Evolutionary conservation across 2,113 vertebrate species (phyloP).

Genomic region (Calyptomena viridis): DNA sequence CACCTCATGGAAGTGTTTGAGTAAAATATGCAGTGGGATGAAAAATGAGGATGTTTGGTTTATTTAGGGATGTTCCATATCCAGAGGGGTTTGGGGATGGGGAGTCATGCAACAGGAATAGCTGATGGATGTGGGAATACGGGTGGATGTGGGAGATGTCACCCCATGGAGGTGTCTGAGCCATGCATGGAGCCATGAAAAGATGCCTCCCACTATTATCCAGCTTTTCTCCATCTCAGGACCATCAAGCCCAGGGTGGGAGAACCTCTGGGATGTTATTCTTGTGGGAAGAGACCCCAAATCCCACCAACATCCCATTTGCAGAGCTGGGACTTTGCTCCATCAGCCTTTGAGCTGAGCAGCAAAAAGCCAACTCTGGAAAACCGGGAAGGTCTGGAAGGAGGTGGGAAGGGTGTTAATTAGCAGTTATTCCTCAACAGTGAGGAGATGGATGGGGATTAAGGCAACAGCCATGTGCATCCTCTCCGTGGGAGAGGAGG

Average conservation of each 20-base stretch:
- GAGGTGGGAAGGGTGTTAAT: conserved; percentile 67
- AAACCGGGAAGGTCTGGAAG: background rate
- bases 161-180: background rate
- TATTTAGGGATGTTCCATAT: too few species aligned
- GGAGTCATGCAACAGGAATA: background rate
- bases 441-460: conserved; percentile 65
- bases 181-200: background rate
- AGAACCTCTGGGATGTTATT: fast-evolving
- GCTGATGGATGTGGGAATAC: background rate
- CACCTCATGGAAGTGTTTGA: background rate
- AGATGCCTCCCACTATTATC: fast-evolving
- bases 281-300: background rate
- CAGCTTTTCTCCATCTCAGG: background rate
- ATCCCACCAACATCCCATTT: fast-evolving
- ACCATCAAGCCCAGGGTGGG: fast-evolving
- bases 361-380: background rate
- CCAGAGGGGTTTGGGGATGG: too few species aligned
- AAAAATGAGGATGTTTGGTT: background rate
- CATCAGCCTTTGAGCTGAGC: background rate
- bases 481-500: background rate
- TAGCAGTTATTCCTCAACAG: conserved; percentile 50
- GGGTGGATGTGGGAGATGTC: background rate
- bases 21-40: background rate
- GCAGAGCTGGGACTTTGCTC: background rate
- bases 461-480: conserved; percentile 37